These are phyloP conservation scores for Myxocyprinus asiaticus DNA, from an alignment of 2,113 vertebrate species.

Conservation along the genomic window DNA sequence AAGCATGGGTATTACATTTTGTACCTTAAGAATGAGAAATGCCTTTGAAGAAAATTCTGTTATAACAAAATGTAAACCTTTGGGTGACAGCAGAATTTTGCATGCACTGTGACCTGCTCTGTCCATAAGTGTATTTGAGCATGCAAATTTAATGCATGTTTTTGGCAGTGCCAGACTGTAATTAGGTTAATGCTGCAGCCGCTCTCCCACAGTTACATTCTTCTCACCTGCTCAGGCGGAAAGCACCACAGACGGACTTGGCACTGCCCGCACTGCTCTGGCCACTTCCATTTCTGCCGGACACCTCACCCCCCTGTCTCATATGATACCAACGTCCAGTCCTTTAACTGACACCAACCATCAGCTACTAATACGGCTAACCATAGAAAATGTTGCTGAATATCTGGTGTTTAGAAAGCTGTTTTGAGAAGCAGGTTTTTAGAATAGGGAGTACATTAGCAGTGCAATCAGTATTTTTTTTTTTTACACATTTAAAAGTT, in stretches of 20 bases:
- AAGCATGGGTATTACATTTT: neutral
- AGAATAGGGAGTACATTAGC: too few relatives aligned
- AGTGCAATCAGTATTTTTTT: too few relatives aligned
- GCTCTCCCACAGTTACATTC: conserved; percentile 56
- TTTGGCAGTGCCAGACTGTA: conserved; percentile 55
- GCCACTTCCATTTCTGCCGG: conserved; percentile 32
- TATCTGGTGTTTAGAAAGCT: neutral
- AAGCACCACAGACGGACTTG: conserved; percentile 50
- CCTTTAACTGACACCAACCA: conserved; percentile 42
- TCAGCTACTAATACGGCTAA: conserved; percentile 25
- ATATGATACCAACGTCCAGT: conserved; percentile 15
- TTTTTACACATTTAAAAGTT: too few relatives aligned
- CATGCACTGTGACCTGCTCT: conserved; percentile 31
- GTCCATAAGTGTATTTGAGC: conserved; percentile 58
- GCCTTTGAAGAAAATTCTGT: neutral
- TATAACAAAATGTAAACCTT: conserved; percentile 28
- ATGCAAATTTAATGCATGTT: conserved; percentile 64
- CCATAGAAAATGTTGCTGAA: neutral
- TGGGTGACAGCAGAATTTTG: neutral
- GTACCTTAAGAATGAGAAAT: neutral
- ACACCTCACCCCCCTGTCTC: conserved; percentile 14
- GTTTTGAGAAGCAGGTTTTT: neutral
- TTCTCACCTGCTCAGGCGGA: conserved; percentile 57
- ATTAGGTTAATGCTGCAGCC: conserved; percentile 60
- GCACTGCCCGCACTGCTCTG: conserved; percentile 26